phyloP scores from a whole-genome alignment of 2,888 invertebrate genomes.

The Phlogophora meticulosa region DNA sequence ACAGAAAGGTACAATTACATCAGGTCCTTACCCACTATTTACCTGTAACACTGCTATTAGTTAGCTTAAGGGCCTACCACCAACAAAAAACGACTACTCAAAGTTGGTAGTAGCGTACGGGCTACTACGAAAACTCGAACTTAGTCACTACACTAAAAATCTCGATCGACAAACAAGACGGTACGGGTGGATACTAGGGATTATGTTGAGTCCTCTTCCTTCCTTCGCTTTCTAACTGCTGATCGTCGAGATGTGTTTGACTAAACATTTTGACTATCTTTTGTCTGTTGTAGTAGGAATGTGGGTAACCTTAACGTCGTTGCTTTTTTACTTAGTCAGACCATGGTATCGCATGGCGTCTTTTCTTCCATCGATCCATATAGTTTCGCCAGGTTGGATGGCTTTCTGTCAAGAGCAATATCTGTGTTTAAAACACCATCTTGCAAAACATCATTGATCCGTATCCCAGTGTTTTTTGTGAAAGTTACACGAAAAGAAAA shows the following conservation, averaged over 20 bases:
- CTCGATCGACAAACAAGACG: neutral
- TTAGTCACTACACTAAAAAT: neutral
- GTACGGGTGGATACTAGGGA: too few species aligned
- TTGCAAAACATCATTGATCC: neutral
- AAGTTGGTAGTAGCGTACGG: conserved; percentile 42
- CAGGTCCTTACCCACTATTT: conserved; percentile 65
- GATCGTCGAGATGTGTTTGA: neutral
- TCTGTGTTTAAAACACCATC: neutral
- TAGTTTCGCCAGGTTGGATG: neutral
- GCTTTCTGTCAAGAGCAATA: neutral
- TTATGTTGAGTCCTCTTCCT: too few species aligned
- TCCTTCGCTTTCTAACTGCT: too few species aligned
- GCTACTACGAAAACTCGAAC: conserved; percentile 47
- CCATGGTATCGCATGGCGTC: neutral
- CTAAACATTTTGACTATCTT: neutral
- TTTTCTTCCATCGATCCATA: too few species aligned
- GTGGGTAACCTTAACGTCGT: neutral
- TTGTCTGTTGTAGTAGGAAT: neutral
- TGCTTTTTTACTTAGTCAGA: neutral
- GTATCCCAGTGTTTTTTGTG: too few species aligned
- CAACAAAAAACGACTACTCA: conserved; percentile 61
- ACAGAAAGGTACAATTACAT: conserved; percentile 60
- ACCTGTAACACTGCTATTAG: conserved; percentile 70
- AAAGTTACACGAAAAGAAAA: neutral
- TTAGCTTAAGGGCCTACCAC: conserved; percentile 64